Conservation (phyloP, 2,797 vertebrate genomes). For the Lagodon rhomboides region DNA sequence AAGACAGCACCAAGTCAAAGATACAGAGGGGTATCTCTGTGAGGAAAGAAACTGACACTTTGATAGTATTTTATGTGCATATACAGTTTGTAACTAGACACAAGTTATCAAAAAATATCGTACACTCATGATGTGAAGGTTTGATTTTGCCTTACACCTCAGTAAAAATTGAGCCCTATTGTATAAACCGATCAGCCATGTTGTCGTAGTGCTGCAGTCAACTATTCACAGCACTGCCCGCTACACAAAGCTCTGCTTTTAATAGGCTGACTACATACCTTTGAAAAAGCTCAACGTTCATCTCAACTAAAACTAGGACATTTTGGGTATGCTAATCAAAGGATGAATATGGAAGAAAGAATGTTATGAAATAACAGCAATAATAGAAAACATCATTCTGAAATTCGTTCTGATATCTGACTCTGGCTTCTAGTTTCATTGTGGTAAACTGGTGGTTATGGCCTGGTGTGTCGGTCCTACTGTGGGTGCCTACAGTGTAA, state of each 20-base stretch:
- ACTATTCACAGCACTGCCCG: not conserved
- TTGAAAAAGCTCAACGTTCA: not conserved
- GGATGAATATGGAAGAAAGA: not conserved
- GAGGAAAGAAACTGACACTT: not conserved
- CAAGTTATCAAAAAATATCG: not conserved
- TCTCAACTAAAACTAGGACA: not conserved
- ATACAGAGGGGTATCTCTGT: not conserved
- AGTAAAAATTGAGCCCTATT: not conserved
- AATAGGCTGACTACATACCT: not conserved
- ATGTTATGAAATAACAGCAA: not conserved
- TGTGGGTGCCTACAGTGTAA: not conserved
- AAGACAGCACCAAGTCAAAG: not conserved
- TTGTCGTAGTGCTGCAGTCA: not conserved
- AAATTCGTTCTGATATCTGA: not conserved
- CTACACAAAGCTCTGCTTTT: not conserved
- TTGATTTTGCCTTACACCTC: not conserved
- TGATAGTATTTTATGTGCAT: not conserved
- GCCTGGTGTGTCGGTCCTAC: not conserved
- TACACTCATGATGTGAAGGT: not conserved
- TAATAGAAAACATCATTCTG: not conserved
- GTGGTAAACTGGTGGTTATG: not conserved
- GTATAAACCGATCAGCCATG: no score
- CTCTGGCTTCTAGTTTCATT: constrained; percentile 5
- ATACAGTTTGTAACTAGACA: not conserved
- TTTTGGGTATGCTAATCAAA: not conserved